Conservation (phyloP, 2,113 vertebrate genomes). For the Ammodytes dubius region DNA sequence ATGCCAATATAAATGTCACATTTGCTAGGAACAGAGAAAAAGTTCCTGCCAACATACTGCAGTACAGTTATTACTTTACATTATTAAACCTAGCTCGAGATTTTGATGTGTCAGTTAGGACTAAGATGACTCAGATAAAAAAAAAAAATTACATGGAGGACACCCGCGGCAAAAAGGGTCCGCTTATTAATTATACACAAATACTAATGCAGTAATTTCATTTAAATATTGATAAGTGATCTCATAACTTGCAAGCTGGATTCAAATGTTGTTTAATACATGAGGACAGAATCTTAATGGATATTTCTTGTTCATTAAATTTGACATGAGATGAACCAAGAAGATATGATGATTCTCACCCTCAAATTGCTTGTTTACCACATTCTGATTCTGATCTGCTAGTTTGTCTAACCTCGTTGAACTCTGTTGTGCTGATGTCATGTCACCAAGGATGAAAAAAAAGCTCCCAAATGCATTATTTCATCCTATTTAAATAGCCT, state of each 20-base stretch:
- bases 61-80: background rate
- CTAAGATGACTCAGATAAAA: background rate
- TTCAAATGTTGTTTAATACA: conserved; percentile 13
- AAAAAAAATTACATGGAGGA: conserved; percentile 20
- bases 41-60: background rate
- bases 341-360: too few relatives aligned
- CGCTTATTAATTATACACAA: conserved; percentile 69
- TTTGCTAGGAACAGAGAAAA: background rate
- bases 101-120: background rate
- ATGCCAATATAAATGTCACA: background rate
- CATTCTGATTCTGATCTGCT: too few relatives aligned
- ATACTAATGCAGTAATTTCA: conserved; percentile 46
- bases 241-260: conserved; percentile 19
- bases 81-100: background rate
- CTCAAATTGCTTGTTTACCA: too few relatives aligned
- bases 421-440: too few relatives aligned
- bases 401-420: too few relatives aligned
- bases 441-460: background rate
- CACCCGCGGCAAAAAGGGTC: background rate
- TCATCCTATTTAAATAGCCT: background rate
- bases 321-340: background rate
- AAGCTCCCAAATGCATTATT: background rate
- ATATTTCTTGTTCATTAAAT: background rate
- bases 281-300: conserved; percentile 8
- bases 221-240: conserved; percentile 55